Base-by-base conservation (phyloP, 2,888 invertebrate genomes). In the Chesias legatella region DNA sequence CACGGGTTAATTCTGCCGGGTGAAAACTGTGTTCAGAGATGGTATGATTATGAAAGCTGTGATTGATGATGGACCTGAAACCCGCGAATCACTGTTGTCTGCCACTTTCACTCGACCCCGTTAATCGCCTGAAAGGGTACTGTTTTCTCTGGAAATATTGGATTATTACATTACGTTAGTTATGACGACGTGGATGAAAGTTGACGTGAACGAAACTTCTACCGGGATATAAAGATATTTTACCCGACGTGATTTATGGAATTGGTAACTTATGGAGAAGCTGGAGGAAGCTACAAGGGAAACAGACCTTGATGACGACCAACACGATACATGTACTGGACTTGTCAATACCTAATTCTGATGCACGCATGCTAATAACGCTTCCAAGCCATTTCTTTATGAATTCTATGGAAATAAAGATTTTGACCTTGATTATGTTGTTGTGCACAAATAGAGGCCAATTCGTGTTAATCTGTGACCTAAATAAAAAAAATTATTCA, bases 21-120 rank as follows among this genome's bases (percentile, higher is more conserved):
- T 42, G 45, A 48, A 49, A 48, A 49, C 44, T 43, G 43, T 43
- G 31, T 46, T 36, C 30, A 45, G 48, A 32, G 68, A 66, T 67
- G 61, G 60, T 63, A 67, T 66, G 66, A 68, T 67, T 59, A 36
- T 66, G 58, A 66, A 67, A 57, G 54, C 10, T 33, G 51, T 72
- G 74, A 75, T 73, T 67, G 72, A 76, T 73, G 75, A 60, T 63
- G 44, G 41, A 43, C 37, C 49, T 39, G 56, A 68, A 73, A 73
- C 57, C 58, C 61, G 63, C 58, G 66, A 71, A 61, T 77, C 77
- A 76, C 69, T 67, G 72, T 63, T 68, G 63, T 67, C 69, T 63
- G 65, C 66, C 58, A 60, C 54, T 63, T 69, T 60, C 27, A 24
- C 57, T 60, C 67, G 40, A 45, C 48, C 51, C 48, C 32, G 43